Evolutionary conservation across 1,140 invertebrate genomes (phyloP).

Genomic region (Gonioctena quinquepunctata): DNA sequence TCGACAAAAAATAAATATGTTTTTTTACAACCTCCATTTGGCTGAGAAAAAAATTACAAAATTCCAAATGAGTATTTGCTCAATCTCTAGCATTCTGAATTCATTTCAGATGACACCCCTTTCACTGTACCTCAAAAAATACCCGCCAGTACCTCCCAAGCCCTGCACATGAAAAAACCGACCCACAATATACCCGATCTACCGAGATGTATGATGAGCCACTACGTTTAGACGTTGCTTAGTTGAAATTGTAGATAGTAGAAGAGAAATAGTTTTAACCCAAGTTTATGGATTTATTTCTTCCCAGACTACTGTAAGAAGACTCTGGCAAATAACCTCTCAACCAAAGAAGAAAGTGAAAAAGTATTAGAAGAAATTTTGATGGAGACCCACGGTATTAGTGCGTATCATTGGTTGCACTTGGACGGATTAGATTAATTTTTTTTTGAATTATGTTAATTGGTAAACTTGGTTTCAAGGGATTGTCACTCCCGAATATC

Average conservation of each 20-base stretch:
- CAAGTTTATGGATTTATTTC: background rate
- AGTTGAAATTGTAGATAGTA: background rate
- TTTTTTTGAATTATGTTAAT: background rate
- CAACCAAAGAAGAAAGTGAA: slow-evolving; percentile 29
- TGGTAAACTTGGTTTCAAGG: no score
- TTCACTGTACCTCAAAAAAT: background rate
- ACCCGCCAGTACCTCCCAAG: background rate
- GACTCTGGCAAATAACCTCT: slow-evolving; percentile 13
- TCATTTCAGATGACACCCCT: slow-evolving; percentile 4
- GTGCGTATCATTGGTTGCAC: slow-evolving; percentile 55
- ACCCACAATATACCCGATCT: slow-evolving; percentile 63
- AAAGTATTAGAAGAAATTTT: slow-evolving; percentile 58
- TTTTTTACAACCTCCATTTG: no score
- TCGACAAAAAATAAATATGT: no score
- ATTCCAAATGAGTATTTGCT: no score
- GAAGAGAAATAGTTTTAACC: background rate
- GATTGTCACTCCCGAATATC: no score
- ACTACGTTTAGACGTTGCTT: slow-evolving; percentile 57
- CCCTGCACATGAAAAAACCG: slow-evolving; percentile 41
- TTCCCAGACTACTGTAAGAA: background rate
- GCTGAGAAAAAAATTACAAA: no score
- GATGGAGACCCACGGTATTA: slow-evolving; percentile 60
- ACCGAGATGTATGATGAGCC: slow-evolving; percentile 62
- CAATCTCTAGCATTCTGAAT: background rate
- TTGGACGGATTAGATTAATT: background rate